Evolutionary conservation across 2,888 invertebrate genomes (phyloP), one percentile per base, ranked within the genome.

Genomic region (Tipula unca): DNA sequence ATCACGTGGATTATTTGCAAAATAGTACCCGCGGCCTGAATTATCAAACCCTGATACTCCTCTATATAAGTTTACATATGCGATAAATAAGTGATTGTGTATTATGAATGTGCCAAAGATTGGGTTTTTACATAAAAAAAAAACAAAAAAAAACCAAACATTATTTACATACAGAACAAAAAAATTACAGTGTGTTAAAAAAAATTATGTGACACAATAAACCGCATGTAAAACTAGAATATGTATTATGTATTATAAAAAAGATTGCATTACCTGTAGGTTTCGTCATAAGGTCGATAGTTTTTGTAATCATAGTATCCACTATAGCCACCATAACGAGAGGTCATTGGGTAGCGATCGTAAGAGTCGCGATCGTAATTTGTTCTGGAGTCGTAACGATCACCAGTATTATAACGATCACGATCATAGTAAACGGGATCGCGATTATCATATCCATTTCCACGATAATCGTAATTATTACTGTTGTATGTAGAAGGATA

Each of bases 11-110:
- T 92, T 90, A 17, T 92, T 92, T 25, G 93, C 93, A 89, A 93
- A 94, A 89, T 94, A 94, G 89, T 93, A 93, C 84, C 94, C 94
- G 84, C 93, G 90, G 29, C 94, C 94, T 42, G 92, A 92, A 54
- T 92, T 92, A 89, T 94, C 94, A 91, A 93, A 94, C 6, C 94
- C 93, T 0, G 94, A 92, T 88, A 93, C 92, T 1, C 94, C 94
- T 83, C 94, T 92, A 87, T 42, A 85, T 29, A 54, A 29, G 29
- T 85, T 29, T 85, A 48, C 42, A 42, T 85, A 2, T 32, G 6
- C 4, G 4, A 32, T 32, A 6, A 6, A 6, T 32, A 42, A 29
- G 85, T 85, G 48, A 84, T 85, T n/a, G 29, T 85, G 48, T 85
- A 17, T 85, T 25, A 42, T 85, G 25, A 85, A 85, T 85, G 84